Evolutionary conservation across 2,797 vertebrate genomes (phyloP).

Genomic region (Macrochelys suwanniensis): DNA sequence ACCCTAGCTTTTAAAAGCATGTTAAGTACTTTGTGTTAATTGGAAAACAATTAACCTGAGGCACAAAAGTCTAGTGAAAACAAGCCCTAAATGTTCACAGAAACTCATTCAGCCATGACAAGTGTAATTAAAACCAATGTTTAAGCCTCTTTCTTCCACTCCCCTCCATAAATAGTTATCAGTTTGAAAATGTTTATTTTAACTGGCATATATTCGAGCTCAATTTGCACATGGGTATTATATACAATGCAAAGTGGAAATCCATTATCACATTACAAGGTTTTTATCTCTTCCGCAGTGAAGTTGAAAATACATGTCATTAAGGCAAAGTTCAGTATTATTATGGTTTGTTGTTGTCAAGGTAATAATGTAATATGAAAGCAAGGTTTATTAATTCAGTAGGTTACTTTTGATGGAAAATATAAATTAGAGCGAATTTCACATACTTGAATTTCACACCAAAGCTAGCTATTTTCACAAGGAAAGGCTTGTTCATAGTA

Average conservation of each 20-base stretch:
- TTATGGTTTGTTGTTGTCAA: background rate
- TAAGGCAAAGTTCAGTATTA: background rate
- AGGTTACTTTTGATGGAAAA: background rate
- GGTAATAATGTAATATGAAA: background rate
- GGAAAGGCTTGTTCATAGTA: background rate
- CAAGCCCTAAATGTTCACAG: background rate
- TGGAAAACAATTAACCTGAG: background rate
- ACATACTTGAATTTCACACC: background rate
- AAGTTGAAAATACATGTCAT: background rate
- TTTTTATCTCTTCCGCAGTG: background rate
- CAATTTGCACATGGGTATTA: background rate
- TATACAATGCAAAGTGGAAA: background rate
- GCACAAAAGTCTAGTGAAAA: background rate
- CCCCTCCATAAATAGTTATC: background rate
- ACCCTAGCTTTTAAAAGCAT: background rate
- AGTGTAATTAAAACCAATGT: background rate
- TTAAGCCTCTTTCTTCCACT: background rate
- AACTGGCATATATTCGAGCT: background rate
- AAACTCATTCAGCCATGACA: background rate
- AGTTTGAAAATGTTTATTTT: conserved; percentile 5
- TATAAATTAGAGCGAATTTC: background rate
- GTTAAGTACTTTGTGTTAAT: background rate
- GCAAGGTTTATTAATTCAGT: background rate
- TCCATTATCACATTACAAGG: background rate
- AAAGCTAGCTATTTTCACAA: background rate